phyloP scores from a whole-genome alignment of 2,888 invertebrate species.

The Dascillus cervinus region DNA sequence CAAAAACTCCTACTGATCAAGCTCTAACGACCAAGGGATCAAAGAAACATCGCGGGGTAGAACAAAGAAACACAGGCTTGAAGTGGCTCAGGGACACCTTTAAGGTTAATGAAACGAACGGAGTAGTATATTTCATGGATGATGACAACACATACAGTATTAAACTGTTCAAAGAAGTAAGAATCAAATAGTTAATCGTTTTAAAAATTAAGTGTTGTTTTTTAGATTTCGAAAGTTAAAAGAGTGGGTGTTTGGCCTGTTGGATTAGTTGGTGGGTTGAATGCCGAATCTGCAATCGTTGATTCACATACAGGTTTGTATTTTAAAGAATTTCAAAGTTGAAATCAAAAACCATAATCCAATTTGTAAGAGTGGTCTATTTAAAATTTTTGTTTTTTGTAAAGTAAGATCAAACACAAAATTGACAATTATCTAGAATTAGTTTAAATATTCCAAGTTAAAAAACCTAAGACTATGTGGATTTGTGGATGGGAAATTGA shows the following conservation, averaged over 20 bases:
- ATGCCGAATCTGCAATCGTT: slow-evolving; percentile 85
- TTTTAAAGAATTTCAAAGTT: too few relatives aligned
- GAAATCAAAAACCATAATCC: too few relatives aligned
- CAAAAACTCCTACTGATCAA: slow-evolving; percentile 63
- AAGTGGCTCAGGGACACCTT: slow-evolving; percentile 69
- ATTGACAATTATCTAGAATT: too few relatives aligned
- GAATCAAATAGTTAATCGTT: slow-evolving; percentile 1
- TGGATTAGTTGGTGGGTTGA: slow-evolving; percentile 89
- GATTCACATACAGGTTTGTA: slow-evolving; percentile 51
- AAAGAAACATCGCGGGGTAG: slow-evolving; percentile 80
- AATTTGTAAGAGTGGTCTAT: too few relatives aligned
- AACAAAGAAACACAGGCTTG: slow-evolving; percentile 81
- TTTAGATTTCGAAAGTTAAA: slow-evolving; percentile 71
- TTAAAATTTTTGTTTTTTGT: too few relatives aligned
- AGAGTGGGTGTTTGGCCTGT: slow-evolving; percentile 93
- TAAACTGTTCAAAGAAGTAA: slow-evolving; percentile 82
- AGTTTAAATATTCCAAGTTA: too few relatives aligned
- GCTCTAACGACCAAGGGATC: too few relatives aligned
- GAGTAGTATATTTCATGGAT: slow-evolving; percentile 92
- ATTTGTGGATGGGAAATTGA: too few relatives aligned
- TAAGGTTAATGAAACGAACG: slow-evolving; percentile 47
- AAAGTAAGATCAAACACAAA: too few relatives aligned
- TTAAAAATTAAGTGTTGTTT: slow-evolving; percentile 21
- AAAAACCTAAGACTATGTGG: too few relatives aligned
- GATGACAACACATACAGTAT: slow-evolving; percentile 93